These are phyloP conservation scores for Paramacrobiotus metropolitanus DNA, from an alignment of 1,140 invertebrate genomes.

Conservation along the genomic window DNA sequence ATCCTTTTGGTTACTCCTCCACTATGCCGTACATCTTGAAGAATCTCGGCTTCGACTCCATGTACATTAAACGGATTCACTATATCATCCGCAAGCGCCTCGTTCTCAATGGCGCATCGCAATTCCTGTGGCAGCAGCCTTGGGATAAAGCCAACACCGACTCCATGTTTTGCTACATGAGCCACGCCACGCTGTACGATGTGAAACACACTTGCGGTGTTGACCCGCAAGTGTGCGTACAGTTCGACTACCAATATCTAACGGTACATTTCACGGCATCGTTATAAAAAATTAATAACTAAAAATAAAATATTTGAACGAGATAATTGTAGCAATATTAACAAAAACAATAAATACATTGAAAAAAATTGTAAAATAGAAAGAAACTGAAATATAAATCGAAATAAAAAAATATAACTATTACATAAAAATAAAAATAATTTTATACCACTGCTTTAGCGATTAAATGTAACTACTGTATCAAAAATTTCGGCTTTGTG, in stretches of 20 bases:
- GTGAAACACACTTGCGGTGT: constrained; percentile 78
- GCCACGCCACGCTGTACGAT: constrained; percentile 81
- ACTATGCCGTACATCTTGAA: constrained; percentile 59
- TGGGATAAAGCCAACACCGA: constrained; percentile 33
- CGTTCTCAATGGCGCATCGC: constrained; percentile 51
- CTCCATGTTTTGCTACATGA: constrained; percentile 32
- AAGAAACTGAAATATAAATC: too few species aligned
- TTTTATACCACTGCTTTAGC: too few species aligned
- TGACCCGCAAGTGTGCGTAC: constrained; percentile 24
- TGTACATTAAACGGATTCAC: constrained; percentile 25
- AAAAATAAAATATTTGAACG: too few species aligned
- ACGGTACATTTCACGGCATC: too few species aligned
- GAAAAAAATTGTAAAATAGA: too few species aligned
- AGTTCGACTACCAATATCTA: background rate
- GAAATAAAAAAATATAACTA: too few species aligned
- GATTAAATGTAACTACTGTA: too few species aligned
- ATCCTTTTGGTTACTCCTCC: constrained; percentile 65
- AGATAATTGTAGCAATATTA: too few species aligned
- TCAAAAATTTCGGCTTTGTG: too few species aligned
- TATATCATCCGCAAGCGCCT: constrained; percentile 64
- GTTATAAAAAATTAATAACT: too few species aligned
- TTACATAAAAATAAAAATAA: too few species aligned
- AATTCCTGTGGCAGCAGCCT: constrained; percentile 60
- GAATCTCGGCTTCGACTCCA: constrained; percentile 35
- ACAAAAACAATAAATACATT: too few species aligned